Evolutionary conservation across 2,888 invertebrate genomes (phyloP), one percentile per base, ranked within the genome.

Genomic region (Drosophila ezoana): DNA sequence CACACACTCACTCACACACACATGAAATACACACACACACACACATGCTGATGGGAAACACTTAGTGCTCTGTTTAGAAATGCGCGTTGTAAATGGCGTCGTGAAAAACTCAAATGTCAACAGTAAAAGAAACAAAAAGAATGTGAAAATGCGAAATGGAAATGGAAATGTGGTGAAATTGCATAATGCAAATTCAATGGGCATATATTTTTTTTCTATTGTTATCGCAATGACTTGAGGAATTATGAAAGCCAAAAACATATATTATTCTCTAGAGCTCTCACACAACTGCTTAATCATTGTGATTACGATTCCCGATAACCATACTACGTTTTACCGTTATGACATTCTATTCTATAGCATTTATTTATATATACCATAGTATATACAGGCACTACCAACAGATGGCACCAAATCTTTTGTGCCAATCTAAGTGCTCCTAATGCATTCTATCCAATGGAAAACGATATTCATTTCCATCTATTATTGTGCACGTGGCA

Each of bases 271-370:
- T 52, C 52, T 23, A 32, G 45, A 56, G 32, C 35, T 43, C 20
- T 6, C 8, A 37, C 10, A 37, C 32, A 37, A 10, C 2, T 77
- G 73, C 62, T 67, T 62, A 77, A 32, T 75, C 73, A 75, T 64
- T 23, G 9, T 37, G 63, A 63, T 60, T 60, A 43, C 48, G 28
- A 13, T 51, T 43, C 8, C 18, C 35, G 74, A 77, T 72, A 60
- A 51, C 18, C 52, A 20, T 20, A 57, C 48, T 56, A 41, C 51
- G 58, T 40, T 65, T 37, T 49, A 58, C 20, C 23, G 38, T 38
- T 56, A 41, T 28, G 32, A 35, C 47, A 45, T 41, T 33, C 28
- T 28, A 28, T 8, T 28, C 28, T 28, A 28, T 28, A 28, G 28
- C 8, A 28, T 23, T 8, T 23, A 23, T 23, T 23, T 23, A 23